Conservation (phyloP, 2,888 invertebrate genomes). For the Agrilus mali region DNA sequence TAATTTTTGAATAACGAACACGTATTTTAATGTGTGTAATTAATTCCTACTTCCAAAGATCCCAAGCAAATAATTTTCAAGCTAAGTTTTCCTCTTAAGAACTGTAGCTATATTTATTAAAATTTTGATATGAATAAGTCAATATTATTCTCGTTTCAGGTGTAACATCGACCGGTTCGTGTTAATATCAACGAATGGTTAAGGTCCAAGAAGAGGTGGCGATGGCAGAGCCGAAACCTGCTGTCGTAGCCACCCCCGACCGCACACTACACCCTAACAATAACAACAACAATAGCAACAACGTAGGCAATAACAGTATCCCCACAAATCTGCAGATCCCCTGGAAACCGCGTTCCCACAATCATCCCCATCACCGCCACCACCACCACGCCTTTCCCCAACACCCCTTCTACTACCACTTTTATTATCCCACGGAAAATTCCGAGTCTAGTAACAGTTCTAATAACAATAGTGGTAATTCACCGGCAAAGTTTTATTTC, state of each 20-base stretch:
- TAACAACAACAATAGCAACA: constrained; percentile 7
- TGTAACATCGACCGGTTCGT: constrained; percentile 1
- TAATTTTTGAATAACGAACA: no score
- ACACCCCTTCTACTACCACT: constrained; percentile 37
- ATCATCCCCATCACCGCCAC: constrained; percentile 38
- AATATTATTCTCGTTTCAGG: constrained; percentile 5
- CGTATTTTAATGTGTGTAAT: no score
- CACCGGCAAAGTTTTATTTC: constrained; percentile 45
- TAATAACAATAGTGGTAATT: constrained; percentile 29
- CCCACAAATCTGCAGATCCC: constrained; percentile 7
- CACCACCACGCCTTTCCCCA: constrained; percentile 32
- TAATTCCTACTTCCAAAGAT: no score
- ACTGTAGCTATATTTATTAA: no score
- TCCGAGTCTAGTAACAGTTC: constrained; percentile 28
- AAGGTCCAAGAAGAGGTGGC: constrained; percentile 33
- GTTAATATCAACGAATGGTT: constrained; percentile 27
- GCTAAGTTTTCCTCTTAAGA: no score
- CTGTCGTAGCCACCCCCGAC: constrained; percentile 19
- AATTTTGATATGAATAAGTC: no score
- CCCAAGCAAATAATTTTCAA: no score
- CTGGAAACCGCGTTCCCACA: constrained; percentile 27
- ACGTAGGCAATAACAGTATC: constrained; percentile 8
- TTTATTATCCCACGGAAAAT: constrained; percentile 27
- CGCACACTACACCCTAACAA: constrained; percentile 13
- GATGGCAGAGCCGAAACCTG: constrained; percentile 27